Evolutionary conservation across 2,797 vertebrate genomes (phyloP).

Genomic region (Sebastes diploproa): DNA sequence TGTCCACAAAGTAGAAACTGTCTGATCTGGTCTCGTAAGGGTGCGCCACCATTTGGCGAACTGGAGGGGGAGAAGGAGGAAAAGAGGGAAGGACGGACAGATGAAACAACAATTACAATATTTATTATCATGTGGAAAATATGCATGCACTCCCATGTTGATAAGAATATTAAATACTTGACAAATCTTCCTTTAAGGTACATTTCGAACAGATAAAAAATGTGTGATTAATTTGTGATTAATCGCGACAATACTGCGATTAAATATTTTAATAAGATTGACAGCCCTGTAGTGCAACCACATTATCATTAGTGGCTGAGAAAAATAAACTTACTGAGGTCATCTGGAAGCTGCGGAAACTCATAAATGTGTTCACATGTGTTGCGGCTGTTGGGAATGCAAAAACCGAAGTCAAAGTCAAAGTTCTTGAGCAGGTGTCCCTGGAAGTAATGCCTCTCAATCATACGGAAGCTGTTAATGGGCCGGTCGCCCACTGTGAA

Average conservation of each 20-base stretch:
- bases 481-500: constrained; percentile 96
- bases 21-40: constrained; percentile 98
- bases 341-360: constrained; percentile 96
- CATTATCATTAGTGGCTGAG: neutral
- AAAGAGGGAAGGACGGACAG: neutral
- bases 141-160: neutral
- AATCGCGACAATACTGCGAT: rapidly evolving
- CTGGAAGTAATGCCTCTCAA: constrained; percentile 97
- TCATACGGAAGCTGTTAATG: constrained; percentile 97
- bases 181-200: no score
- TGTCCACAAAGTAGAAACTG: constrained; percentile 99
- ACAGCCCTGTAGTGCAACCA: no score
- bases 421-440: constrained; percentile 97
- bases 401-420: constrained; percentile 99
- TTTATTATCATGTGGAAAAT: neutral
- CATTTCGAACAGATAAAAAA: no score
- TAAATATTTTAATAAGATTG: no score
- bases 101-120: neutral
- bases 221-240: no score
- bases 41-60: constrained; percentile 94
- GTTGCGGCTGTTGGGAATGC: constrained; percentile 98
- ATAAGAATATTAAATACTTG: no score
- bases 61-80: constrained; percentile 71
- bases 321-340: constrained; percentile 88
- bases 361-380: constrained; percentile 99